phyloP scores from a whole-genome alignment of 2,113 vertebrate species.

The Microtus richardsoni region DNA sequence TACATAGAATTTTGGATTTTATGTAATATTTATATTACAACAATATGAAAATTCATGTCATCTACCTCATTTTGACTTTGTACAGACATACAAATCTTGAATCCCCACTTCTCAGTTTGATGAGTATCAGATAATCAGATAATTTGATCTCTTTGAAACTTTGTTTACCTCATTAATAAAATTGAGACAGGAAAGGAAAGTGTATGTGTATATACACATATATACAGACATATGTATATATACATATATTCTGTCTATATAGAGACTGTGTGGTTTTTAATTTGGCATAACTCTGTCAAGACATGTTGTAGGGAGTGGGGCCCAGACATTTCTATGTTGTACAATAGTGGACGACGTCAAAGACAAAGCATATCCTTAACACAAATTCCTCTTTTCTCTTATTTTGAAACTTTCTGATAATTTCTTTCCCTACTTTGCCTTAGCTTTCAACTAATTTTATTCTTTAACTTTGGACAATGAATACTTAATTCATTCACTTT shows the following conservation, averaged over 20 bases:
- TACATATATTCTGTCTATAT: not conserved
- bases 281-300: not conserved
- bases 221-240: not conserved
- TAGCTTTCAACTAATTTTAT: not conserved
- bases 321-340: not conserved
- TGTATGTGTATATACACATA: too few relatives aligned
- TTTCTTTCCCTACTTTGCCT: not conserved
- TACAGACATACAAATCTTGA: not conserved
- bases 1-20: not conserved
- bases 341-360: not conserved
- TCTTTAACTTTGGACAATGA: not conserved
- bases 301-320: too few relatives aligned
- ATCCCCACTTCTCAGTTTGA: not conserved
- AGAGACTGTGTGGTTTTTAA: not conserved
- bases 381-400: not conserved
- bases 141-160: not conserved
- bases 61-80: not conserved
- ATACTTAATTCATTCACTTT: not conserved
- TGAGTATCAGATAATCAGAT: not conserved
- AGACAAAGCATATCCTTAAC: not conserved
- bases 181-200: not conserved
- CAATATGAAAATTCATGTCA: not conserved
- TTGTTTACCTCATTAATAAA: not conserved
- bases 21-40: not conserved
- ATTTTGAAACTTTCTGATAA: not conserved